Base-by-base conservation (phyloP, 2,888 invertebrate species). In the Phengaris alcon region DNA sequence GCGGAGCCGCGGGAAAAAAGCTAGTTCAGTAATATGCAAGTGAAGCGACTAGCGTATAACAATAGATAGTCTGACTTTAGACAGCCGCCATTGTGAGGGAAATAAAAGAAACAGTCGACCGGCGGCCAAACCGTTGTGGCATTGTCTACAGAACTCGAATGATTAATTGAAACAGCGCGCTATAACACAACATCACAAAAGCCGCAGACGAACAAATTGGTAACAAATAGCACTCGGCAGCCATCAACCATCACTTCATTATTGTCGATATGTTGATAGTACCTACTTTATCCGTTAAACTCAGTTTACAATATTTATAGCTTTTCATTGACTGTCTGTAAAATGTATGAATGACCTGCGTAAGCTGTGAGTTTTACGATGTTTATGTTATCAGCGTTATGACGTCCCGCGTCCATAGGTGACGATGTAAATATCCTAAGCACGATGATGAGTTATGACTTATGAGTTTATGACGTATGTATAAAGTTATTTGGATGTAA, bases 71-170 rank as follows among this genome's bases (percentile, higher is more conserved):
- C 35, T 64, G 64, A 64, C 64, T 64, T 64, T 10, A 22, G 52
- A 52, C 52, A 10, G 8, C 8, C 52, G 12, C 35, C 10, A 64
- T 64, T 64, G 64, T 44, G 64, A 6, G 35, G 12, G 35, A 3
- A 44, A 64, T 64, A 64, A 64, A 64, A 64, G 64, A 64, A 64
- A 64, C 64, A 15, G 57, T 57, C 8, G 57, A 54, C 22, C 22
- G 64, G 35, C 64, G 64, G 44, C 64, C 35, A 10, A 64, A 12
- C 35, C 35, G 35, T 22, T 35, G 35, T 22, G 12, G 64, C 7
- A 64, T 64, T 64, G 64, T 64, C 64, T 44, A 64, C 6, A 52
- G 12, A 64, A 64, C 59, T 35, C 35, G 64, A 13, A 12, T 64
- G 64, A 64, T 64, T 64, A 64, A 64, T 64, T 64, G 12, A 64